These are phyloP conservation scores for Nansenia antarctica DNA, from an alignment of 2,113 vertebrate species.

Conservation along the genomic window DNA sequence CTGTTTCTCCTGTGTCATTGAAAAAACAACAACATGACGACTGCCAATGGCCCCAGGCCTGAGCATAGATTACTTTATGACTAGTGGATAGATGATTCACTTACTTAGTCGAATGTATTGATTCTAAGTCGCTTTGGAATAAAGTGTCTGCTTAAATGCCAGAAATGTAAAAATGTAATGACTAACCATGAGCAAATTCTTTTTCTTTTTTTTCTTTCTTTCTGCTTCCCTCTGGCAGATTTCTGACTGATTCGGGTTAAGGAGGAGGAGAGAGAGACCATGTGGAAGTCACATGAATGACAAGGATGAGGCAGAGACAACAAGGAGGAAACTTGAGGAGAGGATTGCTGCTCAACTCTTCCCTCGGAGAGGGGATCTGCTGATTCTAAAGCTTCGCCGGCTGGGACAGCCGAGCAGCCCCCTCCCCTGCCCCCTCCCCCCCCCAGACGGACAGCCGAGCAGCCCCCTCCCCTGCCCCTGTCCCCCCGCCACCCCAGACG, in stretches of 20 bases:
- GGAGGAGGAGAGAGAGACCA: conserved; percentile 62
- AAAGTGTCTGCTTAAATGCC: no score
- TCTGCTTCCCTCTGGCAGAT: conserved; percentile 32
- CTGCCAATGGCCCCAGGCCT: no score
- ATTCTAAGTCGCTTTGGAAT: no score
- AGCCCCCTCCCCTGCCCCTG: no score
- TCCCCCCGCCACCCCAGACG: conserved; percentile 66
- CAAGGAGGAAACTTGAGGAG: conserved; percentile 46
- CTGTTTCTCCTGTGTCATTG: no score
- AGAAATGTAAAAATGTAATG: no score
- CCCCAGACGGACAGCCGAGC: conserved; percentile 37
- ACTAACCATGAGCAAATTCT: conserved; percentile 4
- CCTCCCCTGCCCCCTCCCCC: neutral
- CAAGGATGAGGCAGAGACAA: conserved; percentile 68
- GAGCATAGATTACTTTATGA: no score
- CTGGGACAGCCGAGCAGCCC: conserved; percentile 33
- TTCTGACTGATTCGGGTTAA: conserved; percentile 56
- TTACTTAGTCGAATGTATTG: no score
- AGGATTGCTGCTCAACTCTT: conserved; percentile 32
- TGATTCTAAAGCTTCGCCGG: conserved; percentile 25
- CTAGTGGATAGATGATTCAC: no score
- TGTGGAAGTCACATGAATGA: conserved; percentile 78
- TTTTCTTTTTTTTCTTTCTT: neutral
- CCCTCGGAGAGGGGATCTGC: conserved; percentile 25
- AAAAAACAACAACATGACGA: no score